These are phyloP conservation scores for Microplitis deprimator DNA, from an alignment of 2,888 invertebrate species.

Conservation along the genomic window DNA sequence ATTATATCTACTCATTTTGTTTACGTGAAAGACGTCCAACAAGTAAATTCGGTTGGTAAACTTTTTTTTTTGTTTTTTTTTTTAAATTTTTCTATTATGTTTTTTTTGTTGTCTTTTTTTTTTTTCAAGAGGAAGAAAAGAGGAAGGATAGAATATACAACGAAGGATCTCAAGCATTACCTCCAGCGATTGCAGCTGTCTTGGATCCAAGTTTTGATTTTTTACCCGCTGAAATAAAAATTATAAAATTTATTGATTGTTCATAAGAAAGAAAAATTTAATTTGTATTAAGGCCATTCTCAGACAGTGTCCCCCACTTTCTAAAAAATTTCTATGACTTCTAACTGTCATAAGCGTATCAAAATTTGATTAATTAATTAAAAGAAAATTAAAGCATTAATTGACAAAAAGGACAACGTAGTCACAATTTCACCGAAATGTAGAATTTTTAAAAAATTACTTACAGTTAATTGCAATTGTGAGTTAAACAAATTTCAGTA, in stretches of 20 bases:
- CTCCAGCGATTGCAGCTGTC: slow-evolving; percentile 69
- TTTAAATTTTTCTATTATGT: neutral
- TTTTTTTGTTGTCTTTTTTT: slow-evolving; percentile 42
- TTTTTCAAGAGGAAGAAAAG: slow-evolving; percentile 45
- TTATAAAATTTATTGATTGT: slow-evolving; percentile 28
- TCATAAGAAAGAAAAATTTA: slow-evolving; percentile 25
- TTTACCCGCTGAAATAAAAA: slow-evolving; percentile 65
- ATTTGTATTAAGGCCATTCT: neutral
- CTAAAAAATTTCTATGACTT: too few species aligned
- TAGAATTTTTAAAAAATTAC: too few species aligned
- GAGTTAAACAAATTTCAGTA: too few species aligned
- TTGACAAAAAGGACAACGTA: too few species aligned
- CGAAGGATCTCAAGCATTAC: slow-evolving; percentile 70
- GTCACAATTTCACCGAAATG: too few species aligned
- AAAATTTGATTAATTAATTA: too few species aligned
- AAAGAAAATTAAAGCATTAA: too few species aligned
- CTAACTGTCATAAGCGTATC: too few species aligned
- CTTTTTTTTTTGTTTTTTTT: neutral
- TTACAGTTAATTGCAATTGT: too few species aligned
- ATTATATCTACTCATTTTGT: neutral
- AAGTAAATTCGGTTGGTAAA: slow-evolving; percentile 22
- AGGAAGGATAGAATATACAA: slow-evolving; percentile 51
- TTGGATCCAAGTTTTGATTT: slow-evolving; percentile 69
- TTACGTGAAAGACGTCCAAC: slow-evolving; percentile 10
- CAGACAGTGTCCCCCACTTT: too few species aligned